A percentile compares a stretch with the other conserved stretches of the same genome.
Evolutionary conservation across 2,113 vertebrate species (phyloP).

Genomic region (Bubo blakistoni): DNA sequence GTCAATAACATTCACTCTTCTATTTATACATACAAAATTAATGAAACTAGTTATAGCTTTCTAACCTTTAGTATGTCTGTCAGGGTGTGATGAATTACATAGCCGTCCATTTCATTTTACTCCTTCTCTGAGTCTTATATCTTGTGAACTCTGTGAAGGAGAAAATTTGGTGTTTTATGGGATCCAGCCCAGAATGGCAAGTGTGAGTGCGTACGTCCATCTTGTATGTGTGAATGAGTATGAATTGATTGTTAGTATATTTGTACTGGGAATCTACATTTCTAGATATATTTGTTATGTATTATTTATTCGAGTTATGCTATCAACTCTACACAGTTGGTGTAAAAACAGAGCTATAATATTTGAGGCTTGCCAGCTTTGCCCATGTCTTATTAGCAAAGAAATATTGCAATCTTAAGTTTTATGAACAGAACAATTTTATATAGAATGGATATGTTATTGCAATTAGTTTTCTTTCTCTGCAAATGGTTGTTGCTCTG

Average conservation of each 20-base stretch:
- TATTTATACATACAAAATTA: neutral
- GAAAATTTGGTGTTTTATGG: neutral
- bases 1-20: neutral
- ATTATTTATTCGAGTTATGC: neutral
- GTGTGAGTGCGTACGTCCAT: neutral
- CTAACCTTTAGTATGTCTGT: neutral
- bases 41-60: neutral
- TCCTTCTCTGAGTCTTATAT: neutral
- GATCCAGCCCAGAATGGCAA: neutral
- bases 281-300: neutral
- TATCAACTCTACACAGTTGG: neutral
- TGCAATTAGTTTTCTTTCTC: conserved; percentile 38
- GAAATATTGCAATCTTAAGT: neutral
- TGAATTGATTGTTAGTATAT: neutral
- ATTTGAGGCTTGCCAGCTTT: neutral
- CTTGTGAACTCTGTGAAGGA: neutral
- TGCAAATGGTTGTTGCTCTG: conserved; percentile 24
- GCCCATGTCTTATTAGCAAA: neutral
- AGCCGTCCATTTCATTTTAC: neutral
- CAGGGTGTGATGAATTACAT: neutral
- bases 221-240: neutral
- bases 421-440: conserved; percentile 23
- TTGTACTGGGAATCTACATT: neutral
- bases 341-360: neutral
- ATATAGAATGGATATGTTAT: neutral